Conservation (phyloP, 1,140 invertebrate species). For the Orchesella cincta region DNA sequence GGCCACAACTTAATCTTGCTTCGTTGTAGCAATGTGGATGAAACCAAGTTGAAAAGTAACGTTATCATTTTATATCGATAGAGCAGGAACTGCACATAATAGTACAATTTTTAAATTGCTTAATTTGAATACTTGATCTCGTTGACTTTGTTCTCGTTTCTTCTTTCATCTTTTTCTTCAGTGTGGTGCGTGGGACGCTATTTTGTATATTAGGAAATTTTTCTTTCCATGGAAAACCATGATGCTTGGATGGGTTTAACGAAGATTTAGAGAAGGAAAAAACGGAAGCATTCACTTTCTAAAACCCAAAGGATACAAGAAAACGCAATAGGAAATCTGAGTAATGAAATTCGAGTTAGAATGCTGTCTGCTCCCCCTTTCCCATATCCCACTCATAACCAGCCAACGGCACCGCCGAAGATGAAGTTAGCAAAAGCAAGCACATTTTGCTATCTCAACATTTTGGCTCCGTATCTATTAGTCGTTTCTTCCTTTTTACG, state of each 20-base stretch:
- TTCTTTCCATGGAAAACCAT: not conserved
- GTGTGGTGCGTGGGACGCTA: not conserved
- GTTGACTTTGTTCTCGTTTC: not conserved
- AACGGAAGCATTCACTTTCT: not conserved
- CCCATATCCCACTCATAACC: not conserved
- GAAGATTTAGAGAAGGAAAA: not conserved
- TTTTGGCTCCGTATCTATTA: too few species aligned
- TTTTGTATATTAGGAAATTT: not conserved
- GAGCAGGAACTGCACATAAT: not conserved
- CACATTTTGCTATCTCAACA: too few species aligned
- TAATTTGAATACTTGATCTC: not conserved
- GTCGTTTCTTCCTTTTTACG: too few species aligned
- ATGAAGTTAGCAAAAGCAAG: too few species aligned
- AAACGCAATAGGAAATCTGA: not conserved
- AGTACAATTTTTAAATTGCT: not conserved
- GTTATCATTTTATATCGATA: not conserved
- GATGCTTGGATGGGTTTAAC: not conserved
- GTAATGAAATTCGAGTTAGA: slow-evolving; percentile 18
- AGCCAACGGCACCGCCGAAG: too few species aligned
- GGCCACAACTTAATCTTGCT: too few species aligned
- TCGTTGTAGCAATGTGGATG: too few species aligned
- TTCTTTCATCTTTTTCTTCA: not conserved
- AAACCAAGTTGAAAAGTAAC: too few species aligned
- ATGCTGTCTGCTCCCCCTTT: not conserved
- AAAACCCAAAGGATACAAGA: not conserved